These are phyloP conservation scores for Drosophila pachea DNA, from an alignment of 1,140 invertebrate genomes.

Conservation along the genomic window DNA sequence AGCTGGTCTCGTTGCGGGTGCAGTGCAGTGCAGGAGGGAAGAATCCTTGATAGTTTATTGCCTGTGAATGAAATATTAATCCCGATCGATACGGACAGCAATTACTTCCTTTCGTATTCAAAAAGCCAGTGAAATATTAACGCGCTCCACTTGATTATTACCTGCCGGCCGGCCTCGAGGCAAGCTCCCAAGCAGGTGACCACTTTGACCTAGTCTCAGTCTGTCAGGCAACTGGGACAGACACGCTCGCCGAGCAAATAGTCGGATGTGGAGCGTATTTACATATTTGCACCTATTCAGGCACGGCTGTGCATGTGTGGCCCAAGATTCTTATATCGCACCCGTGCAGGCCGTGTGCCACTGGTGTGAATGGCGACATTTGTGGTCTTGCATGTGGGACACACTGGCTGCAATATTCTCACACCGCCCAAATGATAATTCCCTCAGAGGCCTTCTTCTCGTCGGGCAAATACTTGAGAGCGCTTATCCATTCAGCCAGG, in stretches of 20 bases:
- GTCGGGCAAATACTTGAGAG: neutral
- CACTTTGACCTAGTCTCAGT: constrained; percentile 5
- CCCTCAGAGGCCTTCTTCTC: too few species aligned
- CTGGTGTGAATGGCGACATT: too few species aligned
- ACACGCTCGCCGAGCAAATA: constrained; percentile 6
- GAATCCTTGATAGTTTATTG: too few species aligned
- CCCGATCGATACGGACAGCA: too few species aligned
- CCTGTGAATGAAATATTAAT: too few species aligned
- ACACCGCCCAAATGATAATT: too few species aligned
- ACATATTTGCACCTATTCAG: constrained; percentile 34
- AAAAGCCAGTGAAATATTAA: neutral
- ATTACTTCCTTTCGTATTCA: too few species aligned
- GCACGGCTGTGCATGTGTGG: constrained; percentile 28
- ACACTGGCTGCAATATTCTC: too few species aligned
- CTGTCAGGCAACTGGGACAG: constrained; percentile 52
- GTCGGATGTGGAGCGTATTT: neutral
- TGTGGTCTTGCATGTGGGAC: too few species aligned
- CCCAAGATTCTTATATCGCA: neutral
- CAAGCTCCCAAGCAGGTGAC: constrained; percentile 54
- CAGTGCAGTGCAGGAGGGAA: too few species aligned
- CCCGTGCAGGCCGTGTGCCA: neutral
- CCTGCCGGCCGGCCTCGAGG: neutral
- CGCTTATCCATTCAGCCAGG: constrained; percentile 12
- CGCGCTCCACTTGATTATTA: neutral
- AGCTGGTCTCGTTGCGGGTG: too few species aligned